These are phyloP conservation scores for Clinocottus analis DNA, from an alignment of 2,113 vertebrate genomes.

Conservation along the genomic window DNA sequence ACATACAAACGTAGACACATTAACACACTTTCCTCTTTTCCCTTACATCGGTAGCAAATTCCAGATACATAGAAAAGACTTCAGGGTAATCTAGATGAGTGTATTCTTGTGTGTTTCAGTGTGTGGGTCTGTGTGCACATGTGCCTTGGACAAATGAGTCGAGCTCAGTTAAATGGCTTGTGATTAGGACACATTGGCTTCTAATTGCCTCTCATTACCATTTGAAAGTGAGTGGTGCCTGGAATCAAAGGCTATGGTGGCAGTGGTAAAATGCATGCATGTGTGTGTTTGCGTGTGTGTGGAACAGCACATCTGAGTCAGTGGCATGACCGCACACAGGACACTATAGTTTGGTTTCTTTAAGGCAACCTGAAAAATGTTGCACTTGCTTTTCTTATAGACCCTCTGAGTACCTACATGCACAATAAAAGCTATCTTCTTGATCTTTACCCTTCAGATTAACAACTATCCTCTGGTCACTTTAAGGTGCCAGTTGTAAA, in stretches of 20 bases:
- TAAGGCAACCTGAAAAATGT: background rate
- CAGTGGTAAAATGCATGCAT: slow-evolving; percentile 36
- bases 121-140: slow-evolving; percentile 46
- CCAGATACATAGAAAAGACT: slow-evolving; percentile 45
- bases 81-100: slow-evolving; percentile 44
- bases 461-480: no score
- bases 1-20: no score
- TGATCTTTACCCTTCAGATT: no score
- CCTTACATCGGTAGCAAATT: slow-evolving; percentile 25
- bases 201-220: slow-evolving; percentile 83
- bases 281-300: background rate
- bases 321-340: slow-evolving; percentile 28
- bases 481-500: no score
- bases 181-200: slow-evolving; percentile 81
- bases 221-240: slow-evolving; percentile 79
- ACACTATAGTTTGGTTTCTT: slow-evolving; percentile 21
- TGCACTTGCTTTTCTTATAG: no score
- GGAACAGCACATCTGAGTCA: slow-evolving; percentile 39
- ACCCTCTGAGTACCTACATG: no score
- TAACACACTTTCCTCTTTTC: slow-evolving; percentile 7
- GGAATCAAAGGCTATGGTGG: slow-evolving; percentile 70
- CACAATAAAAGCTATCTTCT: no score
- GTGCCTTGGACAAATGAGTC: slow-evolving; percentile 74
- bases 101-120: slow-evolving; percentile 49
- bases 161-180: slow-evolving; percentile 74